Evolutionary conservation across 92 coral and sea anemone genomes (phyloP).

Genomic region (Porites rus): DNA sequence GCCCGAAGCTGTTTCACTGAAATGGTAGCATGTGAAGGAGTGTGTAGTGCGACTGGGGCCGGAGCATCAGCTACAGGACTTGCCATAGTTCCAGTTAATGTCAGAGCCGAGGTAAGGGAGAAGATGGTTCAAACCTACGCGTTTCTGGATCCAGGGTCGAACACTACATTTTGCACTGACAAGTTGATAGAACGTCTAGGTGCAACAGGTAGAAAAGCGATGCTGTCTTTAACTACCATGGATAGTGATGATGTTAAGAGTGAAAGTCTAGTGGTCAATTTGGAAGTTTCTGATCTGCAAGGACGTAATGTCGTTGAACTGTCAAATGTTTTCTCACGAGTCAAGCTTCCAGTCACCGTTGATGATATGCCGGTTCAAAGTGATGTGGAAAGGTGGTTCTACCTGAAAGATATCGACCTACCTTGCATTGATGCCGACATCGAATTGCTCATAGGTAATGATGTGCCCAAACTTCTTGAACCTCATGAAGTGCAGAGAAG

Average conservation of each 20-base stretch:
- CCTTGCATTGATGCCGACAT: constrained; percentile 50
- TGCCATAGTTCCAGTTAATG: too few relatives aligned
- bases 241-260: constrained; percentile 42
- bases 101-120: constrained; percentile 1
- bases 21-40: not conserved
- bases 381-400: constrained; percentile 60
- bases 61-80: too few relatives aligned
- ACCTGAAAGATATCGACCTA: constrained; percentile 42
- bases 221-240: constrained; percentile 61
- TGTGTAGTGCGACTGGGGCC: too few relatives aligned
- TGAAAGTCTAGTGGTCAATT: constrained; percentile 46
- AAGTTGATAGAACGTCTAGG: constrained; percentile 56
- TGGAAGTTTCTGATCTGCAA: constrained; percentile 59
- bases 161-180: constrained; percentile 65
- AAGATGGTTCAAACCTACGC: constrained; percentile 46
- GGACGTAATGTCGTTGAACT: constrained; percentile 46
- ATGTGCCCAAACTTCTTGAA: constrained; percentile 61
- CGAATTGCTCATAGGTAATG: constrained; percentile 68
- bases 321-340: constrained; percentile 50
- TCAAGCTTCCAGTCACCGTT: constrained; percentile 54
- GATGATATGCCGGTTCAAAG: constrained; percentile 51
- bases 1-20: constrained; percentile 2
- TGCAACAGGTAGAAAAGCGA: constrained; percentile 34
- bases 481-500: constrained; percentile 64
- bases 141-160: constrained; percentile 66